A percentile compares a stretch with the other conserved stretches of the same genome.
Evolutionary conservation across 2,113 vertebrate species (phyloP).

Genomic region (Pseudorhombus dupliciocellatus): DNA sequence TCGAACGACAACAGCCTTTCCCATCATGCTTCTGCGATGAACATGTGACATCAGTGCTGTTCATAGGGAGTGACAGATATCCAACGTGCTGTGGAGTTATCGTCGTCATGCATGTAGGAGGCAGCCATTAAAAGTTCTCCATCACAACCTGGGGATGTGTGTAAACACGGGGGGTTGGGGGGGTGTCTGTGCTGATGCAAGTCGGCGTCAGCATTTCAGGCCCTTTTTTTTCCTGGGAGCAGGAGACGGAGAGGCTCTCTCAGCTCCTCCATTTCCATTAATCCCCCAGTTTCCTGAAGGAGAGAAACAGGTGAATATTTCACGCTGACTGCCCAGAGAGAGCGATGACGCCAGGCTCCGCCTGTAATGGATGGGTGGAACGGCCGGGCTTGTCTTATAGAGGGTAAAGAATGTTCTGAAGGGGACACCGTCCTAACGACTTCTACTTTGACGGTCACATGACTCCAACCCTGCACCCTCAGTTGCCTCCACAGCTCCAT

Average conservation of each 20-base stretch:
- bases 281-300: constrained; percentile 55
- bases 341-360: constrained; percentile 58
- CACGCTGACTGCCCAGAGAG: constrained; percentile 62
- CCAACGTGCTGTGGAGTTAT: background rate
- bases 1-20: too few relatives aligned
- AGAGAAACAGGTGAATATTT: constrained; percentile 76
- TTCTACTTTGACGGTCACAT: constrained; percentile 39
- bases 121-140: constrained; percentile 16
- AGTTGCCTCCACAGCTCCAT: constrained; percentile 2
- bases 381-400: constrained; percentile 60
- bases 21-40: background rate
- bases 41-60: background rate
- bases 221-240: constrained; percentile 35
- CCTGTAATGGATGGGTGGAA: constrained; percentile 75
- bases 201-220: constrained; percentile 61
- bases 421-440: constrained; percentile 47
- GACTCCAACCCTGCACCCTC: background rate
- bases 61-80: background rate
- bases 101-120: constrained; percentile 9
- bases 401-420: constrained; percentile 66
- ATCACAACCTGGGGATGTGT: constrained; percentile 21
- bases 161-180: background rate
- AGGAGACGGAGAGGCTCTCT: constrained; percentile 54
- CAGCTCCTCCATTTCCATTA: constrained; percentile 63
- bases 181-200: constrained; percentile 57